Base-by-base conservation (phyloP, 2,797 vertebrate species). In the Melanotaenia pygmaea region DNA sequence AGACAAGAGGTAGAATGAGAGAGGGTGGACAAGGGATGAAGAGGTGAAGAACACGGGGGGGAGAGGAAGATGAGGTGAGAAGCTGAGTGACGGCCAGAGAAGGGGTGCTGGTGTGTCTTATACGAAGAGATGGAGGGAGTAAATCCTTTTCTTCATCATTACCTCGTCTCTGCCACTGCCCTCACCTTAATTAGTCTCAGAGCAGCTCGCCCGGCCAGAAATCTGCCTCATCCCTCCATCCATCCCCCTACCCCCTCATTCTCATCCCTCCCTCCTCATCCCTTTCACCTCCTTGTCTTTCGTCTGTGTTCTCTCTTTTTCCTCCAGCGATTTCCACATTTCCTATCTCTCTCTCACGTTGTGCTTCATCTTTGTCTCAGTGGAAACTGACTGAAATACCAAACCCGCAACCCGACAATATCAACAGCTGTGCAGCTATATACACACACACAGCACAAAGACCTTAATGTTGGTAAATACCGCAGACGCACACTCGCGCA, bases 111-210 rank as follows among this genome's bases (percentile, higher is more conserved):
- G 83, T 83, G 85, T 43, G 70, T 80, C 83, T 89, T 67, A 85
- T 86, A 91, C 47, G 81, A 72, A 84, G 84, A 73, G 89, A 88
- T 74, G 77, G 88, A 90, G 89, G 90, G 86, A 91, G 86, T 91
- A 95, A 94, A 94, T 93, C 93, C 93, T 93, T 94, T 94, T 94
- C 92, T 94, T 93, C 93, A 94, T 94, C 93, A 95, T 94, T 93
- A 93, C 92, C 92, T 93, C 86, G 75, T 91, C 89, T 90, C 89
- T 90, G 90, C 89, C 88, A 86, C 89, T 93, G 92, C 89, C 93
- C 91, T 94, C 90, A 89, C 88, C 91, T 93, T 95, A 94, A 95
- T 94, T 94, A 95, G 94, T 95, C 94, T 94, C 94, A 91, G 92
- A 93, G 94, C 93, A 92, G 87, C 92, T 87, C 64, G 68, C 91